These are phyloP conservation scores for Adrianichthys oophorus DNA, from an alignment of 2,797 vertebrate genomes.

Conservation along the genomic window DNA sequence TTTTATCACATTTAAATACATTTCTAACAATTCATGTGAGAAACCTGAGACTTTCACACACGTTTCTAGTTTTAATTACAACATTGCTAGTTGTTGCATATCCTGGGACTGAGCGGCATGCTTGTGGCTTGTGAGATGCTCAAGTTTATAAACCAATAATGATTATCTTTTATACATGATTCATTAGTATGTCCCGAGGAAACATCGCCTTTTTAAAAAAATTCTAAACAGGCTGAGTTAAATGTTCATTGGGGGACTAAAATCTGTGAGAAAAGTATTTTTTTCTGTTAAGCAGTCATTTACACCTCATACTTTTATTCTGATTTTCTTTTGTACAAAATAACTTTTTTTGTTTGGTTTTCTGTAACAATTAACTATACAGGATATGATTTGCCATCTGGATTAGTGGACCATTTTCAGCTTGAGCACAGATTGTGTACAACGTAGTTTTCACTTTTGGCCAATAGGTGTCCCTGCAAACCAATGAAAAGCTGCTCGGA, in stretches of 20 bases:
- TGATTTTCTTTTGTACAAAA: slow-evolving; percentile 57
- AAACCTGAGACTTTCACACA: slow-evolving; percentile 45
- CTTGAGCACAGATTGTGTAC: slow-evolving; percentile 8
- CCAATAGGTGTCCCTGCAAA: slow-evolving; percentile 97
- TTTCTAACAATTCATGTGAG: slow-evolving; percentile 29
- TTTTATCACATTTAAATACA: slow-evolving; percentile 15
- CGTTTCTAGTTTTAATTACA: slow-evolving; percentile 74
- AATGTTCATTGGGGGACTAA: slow-evolving; percentile 59
- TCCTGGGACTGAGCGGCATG: slow-evolving; percentile 70
- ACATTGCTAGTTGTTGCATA: slow-evolving; percentile 77
- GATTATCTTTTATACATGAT: slow-evolving; percentile 82
- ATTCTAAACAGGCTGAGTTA: slow-evolving; percentile 71
- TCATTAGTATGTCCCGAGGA: slow-evolving; percentile 81
- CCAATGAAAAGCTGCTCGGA: slow-evolving; percentile 72
- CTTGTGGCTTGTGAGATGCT: slow-evolving; percentile 70
- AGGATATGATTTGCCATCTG: slow-evolving; percentile 56
- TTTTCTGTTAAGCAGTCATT: too few species aligned
- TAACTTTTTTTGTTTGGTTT: slow-evolving; percentile 57
- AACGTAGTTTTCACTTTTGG: slow-evolving; percentile 74
- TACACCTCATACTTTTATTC: slow-evolving; percentile 45
- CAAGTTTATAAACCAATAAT: slow-evolving; percentile 78
- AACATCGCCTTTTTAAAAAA: slow-evolving; percentile 46
- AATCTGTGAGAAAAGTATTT: slow-evolving; percentile 45
- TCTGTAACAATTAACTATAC: slow-evolving; percentile 58
- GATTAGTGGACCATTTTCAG: slow-evolving; percentile 45